Conservation (phyloP, 2,113 vertebrate species). For the Puffinus mauretanicus region DNA sequence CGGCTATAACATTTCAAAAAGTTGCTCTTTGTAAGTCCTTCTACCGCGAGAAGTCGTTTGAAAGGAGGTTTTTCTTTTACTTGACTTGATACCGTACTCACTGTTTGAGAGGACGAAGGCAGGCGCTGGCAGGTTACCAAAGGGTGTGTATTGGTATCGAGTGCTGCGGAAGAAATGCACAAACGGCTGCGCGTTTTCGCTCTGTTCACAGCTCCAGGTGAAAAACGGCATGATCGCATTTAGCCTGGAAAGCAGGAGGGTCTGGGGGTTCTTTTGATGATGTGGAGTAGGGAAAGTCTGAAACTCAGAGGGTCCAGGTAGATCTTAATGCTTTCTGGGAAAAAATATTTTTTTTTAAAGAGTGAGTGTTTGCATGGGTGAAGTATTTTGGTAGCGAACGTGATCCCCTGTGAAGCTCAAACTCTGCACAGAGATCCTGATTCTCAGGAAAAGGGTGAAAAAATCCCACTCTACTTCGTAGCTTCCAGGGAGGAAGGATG, state of each 20-base stretch:
- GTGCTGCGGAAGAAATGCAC: rapidly evolving
- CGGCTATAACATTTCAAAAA: neutral
- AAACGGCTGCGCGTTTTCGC: rapidly evolving
- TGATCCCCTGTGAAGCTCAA: neutral
- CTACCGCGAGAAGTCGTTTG: neutral
- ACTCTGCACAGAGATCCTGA: neutral
- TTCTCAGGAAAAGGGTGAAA: neutral
- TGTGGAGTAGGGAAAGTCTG: neutral
- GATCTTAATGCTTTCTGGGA: neutral
- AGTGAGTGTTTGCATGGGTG: neutral
- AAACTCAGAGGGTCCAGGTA: neutral
- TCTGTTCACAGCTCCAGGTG: neutral
- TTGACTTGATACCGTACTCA: rapidly evolving
- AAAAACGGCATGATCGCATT: rapidly evolving
- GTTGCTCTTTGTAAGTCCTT: neutral
- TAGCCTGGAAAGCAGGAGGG: neutral
- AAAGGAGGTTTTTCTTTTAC: neutral
- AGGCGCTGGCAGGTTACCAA: neutral
- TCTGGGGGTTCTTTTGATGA: neutral
- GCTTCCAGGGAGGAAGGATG: neutral
- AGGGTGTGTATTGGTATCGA: rapidly evolving
- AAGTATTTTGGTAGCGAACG: rapidly evolving
- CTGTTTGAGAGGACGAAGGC: neutral
- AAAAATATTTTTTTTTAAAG: rapidly evolving
- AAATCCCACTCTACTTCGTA: rapidly evolving